Conservation (phyloP, 2,888 invertebrate species). For the Tortrix viridana region DNA sequence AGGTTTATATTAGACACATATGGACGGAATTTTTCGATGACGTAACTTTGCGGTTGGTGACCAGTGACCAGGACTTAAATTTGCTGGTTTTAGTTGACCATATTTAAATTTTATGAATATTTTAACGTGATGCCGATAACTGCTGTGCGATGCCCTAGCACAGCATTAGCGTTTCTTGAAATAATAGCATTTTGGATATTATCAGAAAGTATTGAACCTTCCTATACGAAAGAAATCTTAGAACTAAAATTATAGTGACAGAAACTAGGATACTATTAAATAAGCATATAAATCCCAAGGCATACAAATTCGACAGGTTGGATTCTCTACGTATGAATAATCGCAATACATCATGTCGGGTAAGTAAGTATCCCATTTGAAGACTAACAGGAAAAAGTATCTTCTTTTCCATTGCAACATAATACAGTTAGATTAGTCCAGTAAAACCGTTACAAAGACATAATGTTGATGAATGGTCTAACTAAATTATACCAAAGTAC, state of each 20-base stretch:
- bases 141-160: background rate
- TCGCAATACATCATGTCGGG: too few species aligned
- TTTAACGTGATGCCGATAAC: background rate
- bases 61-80: background rate
- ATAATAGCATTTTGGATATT: too few species aligned
- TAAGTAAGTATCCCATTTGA: background rate
- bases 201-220: too few species aligned
- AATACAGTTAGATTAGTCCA: slow-evolving; percentile 16
- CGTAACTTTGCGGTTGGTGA: slow-evolving; percentile 17
- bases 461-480: slow-evolving; percentile 27
- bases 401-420: background rate
- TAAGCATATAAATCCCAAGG: too few species aligned
- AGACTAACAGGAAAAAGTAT: background rate
- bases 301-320: too few species aligned
- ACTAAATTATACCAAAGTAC: slow-evolving; percentile 20
- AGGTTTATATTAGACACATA: slow-evolving; percentile 8
- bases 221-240: too few species aligned
- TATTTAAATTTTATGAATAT: background rate
- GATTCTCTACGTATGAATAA: too few species aligned
- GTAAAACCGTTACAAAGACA: slow-evolving; percentile 18
- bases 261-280: too few species aligned
- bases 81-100: background rate
- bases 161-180: too few species aligned
- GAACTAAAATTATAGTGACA: too few species aligned
- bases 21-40: slow-evolving; percentile 19